Evolutionary conservation across 1,140 invertebrate species (phyloP).

Genomic region (Lucilia cuprina): DNA sequence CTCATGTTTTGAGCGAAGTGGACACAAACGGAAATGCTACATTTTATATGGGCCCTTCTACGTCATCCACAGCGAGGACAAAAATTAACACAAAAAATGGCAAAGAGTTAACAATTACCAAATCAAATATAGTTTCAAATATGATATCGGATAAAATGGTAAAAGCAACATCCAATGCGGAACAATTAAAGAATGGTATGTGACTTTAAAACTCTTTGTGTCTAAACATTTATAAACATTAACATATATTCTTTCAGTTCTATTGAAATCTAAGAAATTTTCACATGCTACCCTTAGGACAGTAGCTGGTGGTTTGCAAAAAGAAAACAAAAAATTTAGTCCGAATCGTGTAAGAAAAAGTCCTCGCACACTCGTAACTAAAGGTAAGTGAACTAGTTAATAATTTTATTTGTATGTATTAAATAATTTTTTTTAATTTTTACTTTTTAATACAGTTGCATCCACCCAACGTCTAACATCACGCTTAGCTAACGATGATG

Average conservation of each 20-base stretch:
- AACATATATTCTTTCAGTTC: conserved; percentile 40
- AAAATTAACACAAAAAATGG: neutral
- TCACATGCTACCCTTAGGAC: conserved; percentile 51
- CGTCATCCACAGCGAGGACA: neutral
- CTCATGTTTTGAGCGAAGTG: conserved; percentile 44
- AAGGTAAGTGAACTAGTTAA: conserved; percentile 43
- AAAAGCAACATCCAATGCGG: conserved; percentile 44
- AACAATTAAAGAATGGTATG: conserved; percentile 53
- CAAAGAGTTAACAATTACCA: neutral
- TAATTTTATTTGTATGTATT: too few relatives aligned
- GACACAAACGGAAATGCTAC: conserved; percentile 23
- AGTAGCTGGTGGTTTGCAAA: conserved; percentile 49
- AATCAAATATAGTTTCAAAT: conserved; percentile 35
- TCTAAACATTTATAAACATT: neutral
- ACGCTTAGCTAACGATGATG: conserved; percentile 31
- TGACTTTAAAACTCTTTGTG: neutral
- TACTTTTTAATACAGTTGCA: conserved; percentile 47
- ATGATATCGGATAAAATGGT: conserved; percentile 56
- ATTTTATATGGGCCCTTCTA: neutral
- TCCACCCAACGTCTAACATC: conserved; percentile 23
- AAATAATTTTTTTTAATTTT: neutral
- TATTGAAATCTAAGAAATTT: conserved; percentile 55
- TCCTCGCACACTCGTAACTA: conserved; percentile 50
- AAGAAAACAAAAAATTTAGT: conserved; percentile 56
- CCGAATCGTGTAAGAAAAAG: conserved; percentile 55